Conservation (phyloP, 1,140 invertebrate genomes). For the Melitaea cinxia region DNA sequence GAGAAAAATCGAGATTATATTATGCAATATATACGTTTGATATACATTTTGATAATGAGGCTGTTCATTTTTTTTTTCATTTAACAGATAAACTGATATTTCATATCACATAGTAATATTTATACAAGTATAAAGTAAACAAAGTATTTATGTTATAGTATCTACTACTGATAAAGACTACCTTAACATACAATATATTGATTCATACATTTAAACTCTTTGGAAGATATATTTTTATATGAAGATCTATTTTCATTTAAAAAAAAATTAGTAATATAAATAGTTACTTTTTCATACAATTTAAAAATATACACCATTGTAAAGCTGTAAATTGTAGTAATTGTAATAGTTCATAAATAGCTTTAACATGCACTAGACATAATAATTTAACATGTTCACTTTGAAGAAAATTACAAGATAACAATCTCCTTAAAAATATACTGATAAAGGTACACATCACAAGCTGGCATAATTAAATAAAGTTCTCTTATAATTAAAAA, state of each 20-base stretch:
- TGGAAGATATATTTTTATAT: slow-evolving; percentile 5
- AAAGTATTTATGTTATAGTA: too few relatives aligned
- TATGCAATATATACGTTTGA: neutral
- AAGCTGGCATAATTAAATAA: neutral
- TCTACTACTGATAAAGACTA: neutral
- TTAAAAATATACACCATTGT: neutral
- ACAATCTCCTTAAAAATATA: neutral
- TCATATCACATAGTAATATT: too few relatives aligned
- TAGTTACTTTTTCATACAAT: neutral
- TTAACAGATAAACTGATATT: too few relatives aligned
- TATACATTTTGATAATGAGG: too few relatives aligned
- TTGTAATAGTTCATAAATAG: neutral
- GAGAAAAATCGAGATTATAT: neutral
- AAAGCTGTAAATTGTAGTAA: neutral
- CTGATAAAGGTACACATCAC: neutral
- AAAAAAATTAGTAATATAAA: neutral
- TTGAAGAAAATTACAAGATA: too few relatives aligned
- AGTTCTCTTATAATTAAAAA: neutral
- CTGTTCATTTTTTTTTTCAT: too few relatives aligned
- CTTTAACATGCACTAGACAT: neutral
- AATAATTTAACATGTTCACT: too few relatives aligned
- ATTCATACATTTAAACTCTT: slow-evolving; percentile 13
- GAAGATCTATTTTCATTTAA: neutral
- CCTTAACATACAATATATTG: neutral
- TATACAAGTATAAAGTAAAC: too few relatives aligned